These are phyloP conservation scores for Drosophila hamatofila DNA, from an alignment of 2,888 invertebrate species.

Conservation along the genomic window DNA sequence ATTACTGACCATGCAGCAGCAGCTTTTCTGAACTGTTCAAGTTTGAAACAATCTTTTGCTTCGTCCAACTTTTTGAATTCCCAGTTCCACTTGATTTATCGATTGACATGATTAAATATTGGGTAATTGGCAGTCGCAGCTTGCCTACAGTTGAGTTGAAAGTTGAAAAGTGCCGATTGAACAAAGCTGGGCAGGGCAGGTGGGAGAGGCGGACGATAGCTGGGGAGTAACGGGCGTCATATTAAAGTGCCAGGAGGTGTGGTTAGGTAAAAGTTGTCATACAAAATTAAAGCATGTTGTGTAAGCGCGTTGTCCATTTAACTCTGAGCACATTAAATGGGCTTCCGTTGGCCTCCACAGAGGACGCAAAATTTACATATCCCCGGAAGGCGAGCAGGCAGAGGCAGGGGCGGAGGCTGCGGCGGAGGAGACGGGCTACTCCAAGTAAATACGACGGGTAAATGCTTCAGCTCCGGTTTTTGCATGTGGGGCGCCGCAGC, in stretches of 20 bases:
- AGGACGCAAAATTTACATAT: constrained; percentile 56
- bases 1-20: neutral
- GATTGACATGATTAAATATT: constrained; percentile 9
- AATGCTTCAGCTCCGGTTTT: constrained; percentile 68
- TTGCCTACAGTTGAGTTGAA: constrained; percentile 23
- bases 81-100: neutral
- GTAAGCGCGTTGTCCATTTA: constrained; percentile 62
- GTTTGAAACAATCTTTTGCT: neutral
- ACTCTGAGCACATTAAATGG: constrained; percentile 71
- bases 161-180: constrained; percentile 57
- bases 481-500: constrained; percentile 66
- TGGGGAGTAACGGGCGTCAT: constrained; percentile 22
- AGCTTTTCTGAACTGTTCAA: neutral
- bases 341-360: constrained; percentile 13
- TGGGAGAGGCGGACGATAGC: neutral
- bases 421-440: constrained; percentile 33
- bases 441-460: constrained; percentile 72
- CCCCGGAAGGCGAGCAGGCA: constrained; percentile 15
- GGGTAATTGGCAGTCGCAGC: neutral
- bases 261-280: constrained; percentile 45
- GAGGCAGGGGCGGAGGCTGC: neutral
- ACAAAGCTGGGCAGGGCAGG: constrained; percentile 33
- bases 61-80: neutral
- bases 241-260: constrained; percentile 35
- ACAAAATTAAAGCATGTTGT: constrained; percentile 63